Evolutionary conservation across 2,888 invertebrate species (phyloP), one percentile per base, ranked within the genome.

Genomic region (Crepidodera aurea): DNA sequence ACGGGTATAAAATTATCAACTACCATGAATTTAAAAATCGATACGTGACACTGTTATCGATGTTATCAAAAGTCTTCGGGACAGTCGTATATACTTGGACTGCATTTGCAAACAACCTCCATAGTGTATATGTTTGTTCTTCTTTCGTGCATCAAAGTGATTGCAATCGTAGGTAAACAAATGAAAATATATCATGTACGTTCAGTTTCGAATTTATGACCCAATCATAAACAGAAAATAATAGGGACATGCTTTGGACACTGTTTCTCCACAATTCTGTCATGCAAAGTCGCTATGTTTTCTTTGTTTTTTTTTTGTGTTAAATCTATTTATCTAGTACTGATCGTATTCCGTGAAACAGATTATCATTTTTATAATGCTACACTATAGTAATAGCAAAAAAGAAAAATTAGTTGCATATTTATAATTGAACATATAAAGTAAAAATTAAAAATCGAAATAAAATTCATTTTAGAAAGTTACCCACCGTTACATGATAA

Each of bases 151-250:
- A 54, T 57, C 48, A 48, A 60, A 62, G 50, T 51, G 68, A 68
- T 68, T 66, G 58, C 61, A 44, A 68, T 68, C 68, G 59, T 51
- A 27, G 55, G 48, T 54, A 62, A 60, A 64, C 57, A 67, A 67
- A 66, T 55, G 51, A 46, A 64, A 61, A 66, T 55, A 48, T 61
- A 63, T 63, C 54, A 58, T 60, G 48, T 48, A 62, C 56, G 51
- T 60, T 60, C 57, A 42, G 51, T 60, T 58, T 53, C 29, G 51
- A 63, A 37, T 66, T 66, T 62, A 63, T 66, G 57, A 61, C 61
- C 55, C 56, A 32, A 61, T 51, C 56, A 61, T 51, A 44, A 54
- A 61, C 50, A 37, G 51, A 18, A 61, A 61, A 55, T 51, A 55
- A 57, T 57, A 57, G 57, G 57, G 57, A 57, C 46, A 46, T 56